phyloP scores from a whole-genome alignment of 2,888 invertebrate genomes.

The Drosophila pseudotalamancana region DNA sequence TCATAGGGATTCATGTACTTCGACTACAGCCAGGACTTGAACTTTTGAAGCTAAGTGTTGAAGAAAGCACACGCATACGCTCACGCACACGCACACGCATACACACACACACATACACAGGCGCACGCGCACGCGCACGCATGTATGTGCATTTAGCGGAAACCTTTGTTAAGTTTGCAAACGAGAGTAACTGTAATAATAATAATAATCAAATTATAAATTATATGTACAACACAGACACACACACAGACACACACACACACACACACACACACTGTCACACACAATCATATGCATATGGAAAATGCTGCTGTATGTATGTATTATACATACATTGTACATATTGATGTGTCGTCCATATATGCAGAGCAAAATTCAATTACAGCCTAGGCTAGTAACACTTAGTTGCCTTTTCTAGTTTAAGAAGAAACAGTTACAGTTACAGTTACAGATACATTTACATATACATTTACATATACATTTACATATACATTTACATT shows the following conservation, averaged over 20 bases:
- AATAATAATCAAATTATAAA: slow-evolving; percentile 26
- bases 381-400: slow-evolving; percentile 68
- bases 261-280: slow-evolving; percentile 1
- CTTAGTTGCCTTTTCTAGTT: slow-evolving; percentile 73
- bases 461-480: neutral
- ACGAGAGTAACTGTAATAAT: slow-evolving; percentile 22
- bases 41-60: slow-evolving; percentile 59
- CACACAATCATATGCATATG: neutral
- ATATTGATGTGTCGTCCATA: neutral
- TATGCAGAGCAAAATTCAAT: slow-evolving; percentile 9
- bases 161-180: slow-evolving; percentile 58
- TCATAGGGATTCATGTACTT: slow-evolving; percentile 84
- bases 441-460: neutral
- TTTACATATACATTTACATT: neutral
- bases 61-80: neutral
- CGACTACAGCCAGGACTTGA: slow-evolving; percentile 81
- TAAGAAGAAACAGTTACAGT: slow-evolving; percentile 47
- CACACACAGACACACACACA: slow-evolving; percentile 1
- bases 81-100: neutral
- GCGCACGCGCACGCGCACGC: too few species aligned
- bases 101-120: neutral
- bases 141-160: neutral
- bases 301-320: slow-evolving; percentile 35
- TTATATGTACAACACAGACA: neutral
- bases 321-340: neutral